Evolutionary conservation across 1,140 invertebrate species (phyloP).

Genomic region (Nylanderia fulva): DNA sequence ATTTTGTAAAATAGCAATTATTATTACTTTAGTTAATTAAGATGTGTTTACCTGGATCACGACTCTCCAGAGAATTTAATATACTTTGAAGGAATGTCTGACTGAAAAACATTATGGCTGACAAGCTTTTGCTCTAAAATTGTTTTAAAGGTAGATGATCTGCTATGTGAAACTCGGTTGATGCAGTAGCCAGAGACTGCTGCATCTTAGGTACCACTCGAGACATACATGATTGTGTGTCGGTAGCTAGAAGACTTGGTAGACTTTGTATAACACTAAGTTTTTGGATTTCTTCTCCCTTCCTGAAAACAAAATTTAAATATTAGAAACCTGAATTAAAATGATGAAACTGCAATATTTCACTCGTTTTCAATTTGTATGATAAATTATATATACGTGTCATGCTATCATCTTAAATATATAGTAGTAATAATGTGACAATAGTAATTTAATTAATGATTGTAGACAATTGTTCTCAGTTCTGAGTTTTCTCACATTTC

Average conservation of each 20-base stretch:
- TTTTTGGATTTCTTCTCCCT: conserved; percentile 87
- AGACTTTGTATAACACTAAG: conserved; percentile 87
- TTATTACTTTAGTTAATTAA: conserved; percentile 1
- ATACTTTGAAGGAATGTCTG: conserved; percentile 90
- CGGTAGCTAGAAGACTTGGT: conserved; percentile 85
- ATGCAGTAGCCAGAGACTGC: conserved; percentile 88
- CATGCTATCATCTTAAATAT: background rate
- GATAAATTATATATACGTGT: background rate
- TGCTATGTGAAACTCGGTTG: conserved; percentile 89
- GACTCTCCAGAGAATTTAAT: conserved; percentile 88
- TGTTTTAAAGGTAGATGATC: conserved; percentile 88
- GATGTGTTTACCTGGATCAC: conserved; percentile 87
- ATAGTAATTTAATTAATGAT: background rate
- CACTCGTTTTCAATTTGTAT: background rate
- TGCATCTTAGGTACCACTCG: conserved; percentile 87
- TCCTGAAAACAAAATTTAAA: conserved; percentile 82
- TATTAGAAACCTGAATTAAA: background rate
- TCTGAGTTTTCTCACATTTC: background rate
- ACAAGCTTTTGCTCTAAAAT: conserved; percentile 89
- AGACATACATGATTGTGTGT: conserved; percentile 85
- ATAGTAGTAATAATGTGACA: background rate
- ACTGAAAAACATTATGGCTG: conserved; percentile 87
- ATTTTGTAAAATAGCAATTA: background rate
- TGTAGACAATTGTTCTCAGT: background rate
- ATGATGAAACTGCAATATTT: background rate